Evolutionary conservation across 2,797 vertebrate species (phyloP), one percentile per base, ranked within the genome.

Genomic region (Anguilla obscura): DNA sequence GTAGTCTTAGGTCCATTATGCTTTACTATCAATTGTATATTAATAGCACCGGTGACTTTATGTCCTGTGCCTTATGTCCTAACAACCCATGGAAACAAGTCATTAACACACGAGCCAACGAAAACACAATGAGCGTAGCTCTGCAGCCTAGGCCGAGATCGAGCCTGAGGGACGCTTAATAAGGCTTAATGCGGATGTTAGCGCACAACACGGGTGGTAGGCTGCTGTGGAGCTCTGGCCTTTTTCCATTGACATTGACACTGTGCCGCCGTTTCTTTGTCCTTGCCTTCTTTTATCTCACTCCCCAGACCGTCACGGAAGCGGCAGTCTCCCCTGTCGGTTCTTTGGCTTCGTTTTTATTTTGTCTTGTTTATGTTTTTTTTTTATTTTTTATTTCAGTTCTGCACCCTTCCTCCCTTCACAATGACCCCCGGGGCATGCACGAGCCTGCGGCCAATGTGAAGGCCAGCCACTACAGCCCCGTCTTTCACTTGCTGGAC

Each of bases 401-500:
- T 95, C 95, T 95, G 94, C 96, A 96, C 93, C 93, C 95, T 92
- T 93, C 95, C 91, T 95, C 95, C 94, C 92, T 95, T 92, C 95
- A 96, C 94, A 96, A 93, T 95, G 96, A 97, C 89, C 95, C 94
- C 40, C 95, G 95, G 90, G 83, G 93, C 93, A 92, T 95, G 88
- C 94, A 94, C 52, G 96, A 97, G 91, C 94, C 96, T 48, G 94
- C 95, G 93, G 95, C 95, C 94, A 95, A 94, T 93, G 94, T 96
- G 92, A 95, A 96, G 92, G 93, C 96, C 94, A 95, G 95, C 92
- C 96, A 96, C 95, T 95, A 95, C 96, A 96, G 96, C 94, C 96
- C 96, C 90, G 96, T 97, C 91, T 97, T 96, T 96, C 96, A 96
- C 95, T 95, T 97, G 90, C 93, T 97, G 95, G 96, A 97, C 93